These are phyloP conservation scores for Vireo griseus DNA, from an alignment of 2,797 vertebrate genomes.

Conservation along the genomic window DNA sequence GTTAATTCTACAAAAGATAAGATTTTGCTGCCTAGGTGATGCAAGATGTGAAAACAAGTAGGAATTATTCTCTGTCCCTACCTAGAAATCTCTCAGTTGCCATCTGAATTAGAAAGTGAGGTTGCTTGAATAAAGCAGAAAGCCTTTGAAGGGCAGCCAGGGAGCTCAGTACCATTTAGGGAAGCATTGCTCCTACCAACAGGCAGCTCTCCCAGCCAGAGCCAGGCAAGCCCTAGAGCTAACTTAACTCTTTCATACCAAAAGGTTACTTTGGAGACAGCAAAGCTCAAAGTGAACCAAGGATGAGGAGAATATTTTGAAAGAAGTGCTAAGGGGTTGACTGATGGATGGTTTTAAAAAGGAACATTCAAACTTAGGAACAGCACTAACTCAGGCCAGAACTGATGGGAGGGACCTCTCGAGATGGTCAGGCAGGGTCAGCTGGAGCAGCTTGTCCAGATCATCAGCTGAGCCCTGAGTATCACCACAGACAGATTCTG, in stretches of 20 bases:
- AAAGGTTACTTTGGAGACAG: not conserved
- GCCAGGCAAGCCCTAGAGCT: not conserved
- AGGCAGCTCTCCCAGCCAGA: not conserved
- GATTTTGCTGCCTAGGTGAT: not conserved
- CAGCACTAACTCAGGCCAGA: not conserved
- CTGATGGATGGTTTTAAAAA: not conserved
- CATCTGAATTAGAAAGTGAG: not conserved
- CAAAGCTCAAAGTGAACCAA: not conserved
- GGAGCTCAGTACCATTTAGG: slow-evolving; percentile 37
- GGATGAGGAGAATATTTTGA: not conserved
- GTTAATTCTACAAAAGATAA: not conserved
- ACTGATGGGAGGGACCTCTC: not conserved
- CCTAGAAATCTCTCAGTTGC: not conserved
- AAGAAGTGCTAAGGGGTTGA: not conserved
- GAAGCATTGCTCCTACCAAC: slow-evolving; percentile 14
- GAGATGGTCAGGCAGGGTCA: not conserved
- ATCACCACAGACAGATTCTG: not conserved
- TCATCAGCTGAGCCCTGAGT: not conserved
- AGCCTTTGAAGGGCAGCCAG: slow-evolving; percentile 13
- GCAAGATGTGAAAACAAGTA: not conserved
- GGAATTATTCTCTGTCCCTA: not conserved
- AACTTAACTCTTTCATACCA: slow-evolving; percentile 37
- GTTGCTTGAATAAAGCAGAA: not conserved
- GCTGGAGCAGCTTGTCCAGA: not conserved
- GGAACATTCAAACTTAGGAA: not conserved